Conservation (phyloP, 2,113 vertebrate species). For the Psittacula cyanocephala region DNA sequence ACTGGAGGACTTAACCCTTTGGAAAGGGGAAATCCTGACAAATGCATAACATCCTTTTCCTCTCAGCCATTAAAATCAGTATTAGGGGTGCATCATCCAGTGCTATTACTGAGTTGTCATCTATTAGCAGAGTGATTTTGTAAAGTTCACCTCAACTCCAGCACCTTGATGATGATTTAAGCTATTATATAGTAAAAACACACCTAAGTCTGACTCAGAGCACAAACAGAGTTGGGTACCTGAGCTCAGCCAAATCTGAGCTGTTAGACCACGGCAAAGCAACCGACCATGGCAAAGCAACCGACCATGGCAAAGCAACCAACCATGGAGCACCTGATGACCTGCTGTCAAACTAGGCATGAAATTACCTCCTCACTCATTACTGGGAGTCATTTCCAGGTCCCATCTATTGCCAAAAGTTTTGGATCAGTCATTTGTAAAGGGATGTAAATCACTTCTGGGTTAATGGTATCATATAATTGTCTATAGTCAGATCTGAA, state of each 20-base stretch:
- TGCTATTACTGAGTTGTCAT: background rate
- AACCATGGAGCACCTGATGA: background rate
- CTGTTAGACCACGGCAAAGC: background rate
- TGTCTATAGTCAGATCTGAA: background rate
- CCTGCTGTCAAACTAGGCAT: background rate
- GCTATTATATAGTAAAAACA: background rate
- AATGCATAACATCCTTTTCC: fast-evolving
- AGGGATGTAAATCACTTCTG: background rate
- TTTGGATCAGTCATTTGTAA: background rate
- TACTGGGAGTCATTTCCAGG: background rate
- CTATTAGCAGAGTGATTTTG: background rate
- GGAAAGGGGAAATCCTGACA: background rate
- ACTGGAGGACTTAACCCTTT: background rate
- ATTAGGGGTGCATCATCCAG: background rate
- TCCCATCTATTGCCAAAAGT: background rate
- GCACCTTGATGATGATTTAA: background rate
- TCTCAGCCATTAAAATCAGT: background rate
- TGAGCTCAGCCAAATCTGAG: background rate
- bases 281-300: background rate
- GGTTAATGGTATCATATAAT: background rate
- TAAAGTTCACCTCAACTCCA: background rate
- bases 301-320: background rate
- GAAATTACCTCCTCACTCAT: background rate
- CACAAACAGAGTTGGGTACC: background rate
- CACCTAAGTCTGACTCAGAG: background rate